Percentiles rank a stretch among this genome's conserved stretches.
These are phyloP conservation scores for Rhodinocichla rosea DNA, from an alignment of 2,113 vertebrate genomes.

Conservation along the genomic window DNA sequence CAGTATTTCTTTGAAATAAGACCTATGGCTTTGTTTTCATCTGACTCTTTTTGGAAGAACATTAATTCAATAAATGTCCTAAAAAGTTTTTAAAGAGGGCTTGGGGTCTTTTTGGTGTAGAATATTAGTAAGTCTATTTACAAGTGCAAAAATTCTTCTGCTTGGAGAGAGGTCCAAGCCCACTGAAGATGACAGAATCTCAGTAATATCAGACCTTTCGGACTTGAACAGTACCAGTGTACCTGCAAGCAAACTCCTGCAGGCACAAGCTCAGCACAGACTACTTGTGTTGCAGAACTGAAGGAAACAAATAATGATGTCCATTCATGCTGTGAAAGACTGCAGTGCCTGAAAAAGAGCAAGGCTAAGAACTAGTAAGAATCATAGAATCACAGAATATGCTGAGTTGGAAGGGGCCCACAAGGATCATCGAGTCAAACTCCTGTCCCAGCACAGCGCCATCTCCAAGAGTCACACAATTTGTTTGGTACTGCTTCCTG, in stretches of 20 bases:
- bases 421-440: neutral
- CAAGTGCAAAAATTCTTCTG: neutral
- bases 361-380: neutral
- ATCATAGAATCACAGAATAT: neutral
- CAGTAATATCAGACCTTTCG: neutral
- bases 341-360: neutral
- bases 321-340: neutral
- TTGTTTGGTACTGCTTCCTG: neutral
- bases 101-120: neutral
- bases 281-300: neutral
- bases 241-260: neutral
- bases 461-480: neutral
- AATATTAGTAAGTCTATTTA: rapidly evolving
- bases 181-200: neutral
- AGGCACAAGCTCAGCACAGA: neutral
- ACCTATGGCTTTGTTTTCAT: neutral
- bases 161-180: neutral
- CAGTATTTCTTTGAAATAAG: neutral
- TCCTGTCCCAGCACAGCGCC: rapidly evolving
- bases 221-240: neutral
- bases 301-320: neutral
- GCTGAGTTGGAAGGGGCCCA: neutral
- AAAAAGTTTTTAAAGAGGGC: neutral
- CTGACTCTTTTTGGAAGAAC: neutral
- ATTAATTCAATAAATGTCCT: neutral